Evolutionary conservation across 2,888 invertebrate genomes (phyloP).

Genomic region (Xestobium rufovillosum): DNA sequence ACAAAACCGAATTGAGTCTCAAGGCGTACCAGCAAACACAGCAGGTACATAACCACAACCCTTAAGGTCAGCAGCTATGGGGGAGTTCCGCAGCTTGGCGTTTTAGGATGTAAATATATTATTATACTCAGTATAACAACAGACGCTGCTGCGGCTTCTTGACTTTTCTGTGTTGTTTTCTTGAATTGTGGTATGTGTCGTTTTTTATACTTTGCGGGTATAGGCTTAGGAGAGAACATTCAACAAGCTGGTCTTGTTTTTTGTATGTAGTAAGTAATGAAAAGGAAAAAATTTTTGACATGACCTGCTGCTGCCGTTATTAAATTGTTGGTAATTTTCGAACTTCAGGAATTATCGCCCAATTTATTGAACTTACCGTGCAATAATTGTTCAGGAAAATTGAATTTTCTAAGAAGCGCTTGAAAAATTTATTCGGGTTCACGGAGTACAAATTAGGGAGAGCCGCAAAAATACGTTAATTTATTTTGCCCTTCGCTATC

Average conservation of each 20-base stretch:
- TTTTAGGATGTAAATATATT: conserved; percentile 33
- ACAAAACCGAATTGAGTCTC: conserved; percentile 66
- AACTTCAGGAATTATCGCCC: conserved; percentile 3
- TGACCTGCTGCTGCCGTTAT: conserved; percentile 1
- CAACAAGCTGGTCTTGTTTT: conserved; percentile 35
- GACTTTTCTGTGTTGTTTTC: conserved; percentile 36
- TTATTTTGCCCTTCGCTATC: too few relatives aligned
- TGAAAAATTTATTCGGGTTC: too few relatives aligned
- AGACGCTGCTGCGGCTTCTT: conserved; percentile 29
- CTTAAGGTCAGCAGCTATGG: conserved; percentile 41
- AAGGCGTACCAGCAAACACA: conserved; percentile 54
- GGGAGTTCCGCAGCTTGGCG: conserved; percentile 6
- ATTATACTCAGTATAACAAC: conserved; percentile 22
- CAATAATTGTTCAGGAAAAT: neutral
- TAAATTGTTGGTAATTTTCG: neutral
- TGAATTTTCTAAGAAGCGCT: too few relatives aligned
- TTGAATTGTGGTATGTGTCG: conserved; percentile 33
- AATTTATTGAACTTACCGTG: conserved; percentile 2
- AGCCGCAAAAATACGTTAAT: too few relatives aligned
- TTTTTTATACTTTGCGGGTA: conserved; percentile 31
- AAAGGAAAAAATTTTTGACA: neutral
- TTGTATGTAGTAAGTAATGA: conserved; percentile 10
- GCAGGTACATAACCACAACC: conserved; percentile 57
- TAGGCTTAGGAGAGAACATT: conserved; percentile 28
- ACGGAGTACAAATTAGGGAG: too few relatives aligned